phyloP scores from a whole-genome alignment of 2,797 vertebrate genomes.

The Leucoraja ocellata region DNA sequence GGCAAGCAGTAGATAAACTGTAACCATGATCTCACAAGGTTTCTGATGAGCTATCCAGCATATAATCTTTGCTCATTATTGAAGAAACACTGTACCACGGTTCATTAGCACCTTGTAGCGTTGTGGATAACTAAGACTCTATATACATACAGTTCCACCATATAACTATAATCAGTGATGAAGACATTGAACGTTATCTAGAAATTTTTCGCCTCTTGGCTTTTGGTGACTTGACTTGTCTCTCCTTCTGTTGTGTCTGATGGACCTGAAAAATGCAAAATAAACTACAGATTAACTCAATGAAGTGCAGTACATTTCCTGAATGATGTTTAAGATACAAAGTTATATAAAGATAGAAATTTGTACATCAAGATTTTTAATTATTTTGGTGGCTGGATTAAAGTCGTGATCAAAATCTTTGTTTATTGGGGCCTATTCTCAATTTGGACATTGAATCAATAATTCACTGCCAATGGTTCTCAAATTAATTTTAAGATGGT shows the following conservation, averaged over 20 bases:
- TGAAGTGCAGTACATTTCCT: neutral
- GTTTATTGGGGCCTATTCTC: neutral
- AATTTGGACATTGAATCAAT: neutral
- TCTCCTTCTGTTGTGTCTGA: constrained; percentile 85
- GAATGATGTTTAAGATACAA: neutral
- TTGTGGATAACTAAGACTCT: constrained; percentile 56
- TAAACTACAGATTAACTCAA: constrained; percentile 35
- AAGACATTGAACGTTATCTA: constrained; percentile 95
- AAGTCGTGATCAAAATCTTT: neutral
- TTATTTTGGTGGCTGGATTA: neutral
- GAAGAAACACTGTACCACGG: constrained; percentile 63
- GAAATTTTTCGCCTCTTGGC: constrained; percentile 98
- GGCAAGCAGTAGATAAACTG: constrained; percentile 80
- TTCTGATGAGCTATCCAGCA: constrained; percentile 73
- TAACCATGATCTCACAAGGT: constrained; percentile 63
- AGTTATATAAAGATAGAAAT: neutral
- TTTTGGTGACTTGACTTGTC: constrained; percentile 91
- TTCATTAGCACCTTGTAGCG: constrained; percentile 67
- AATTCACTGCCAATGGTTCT: neutral
- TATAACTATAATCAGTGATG: constrained; percentile 57
- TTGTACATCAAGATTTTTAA: neutral
- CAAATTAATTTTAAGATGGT: neutral
- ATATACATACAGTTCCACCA: constrained; percentile 55
- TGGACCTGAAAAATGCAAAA: constrained; percentile 59
- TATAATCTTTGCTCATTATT: constrained; percentile 59